phyloP scores from a whole-genome alignment of 2,113 vertebrate genomes.

The Sinocyclocheilus anophthalmus region DNA sequence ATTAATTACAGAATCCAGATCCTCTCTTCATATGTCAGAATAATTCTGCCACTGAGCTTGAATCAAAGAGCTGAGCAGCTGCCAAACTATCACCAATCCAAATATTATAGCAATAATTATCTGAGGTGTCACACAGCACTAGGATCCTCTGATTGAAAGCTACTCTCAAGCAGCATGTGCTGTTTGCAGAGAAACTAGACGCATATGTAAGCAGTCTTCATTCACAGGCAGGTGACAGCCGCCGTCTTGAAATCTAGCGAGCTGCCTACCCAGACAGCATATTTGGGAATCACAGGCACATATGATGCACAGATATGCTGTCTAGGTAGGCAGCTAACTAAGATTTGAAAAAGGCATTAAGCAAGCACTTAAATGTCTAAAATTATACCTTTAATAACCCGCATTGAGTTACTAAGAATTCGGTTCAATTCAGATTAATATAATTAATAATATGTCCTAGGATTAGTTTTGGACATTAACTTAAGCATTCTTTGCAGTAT shows the following conservation, averaged over 20 bases:
- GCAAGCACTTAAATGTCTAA: not conserved
- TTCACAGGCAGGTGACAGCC: conserved; percentile 12
- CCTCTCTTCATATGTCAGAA: not conserved
- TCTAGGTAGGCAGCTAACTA: not conserved
- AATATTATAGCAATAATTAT: not conserved
- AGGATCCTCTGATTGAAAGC: not conserved
- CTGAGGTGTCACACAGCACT: not conserved
- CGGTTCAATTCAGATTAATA: not conserved
- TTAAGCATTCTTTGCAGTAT: not conserved
- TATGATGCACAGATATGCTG: not conserved
- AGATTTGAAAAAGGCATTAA: not conserved
- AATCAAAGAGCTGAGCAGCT: not conserved
- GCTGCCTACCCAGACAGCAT: not conserved
- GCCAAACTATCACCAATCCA: not conserved
- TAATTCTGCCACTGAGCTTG: not conserved
- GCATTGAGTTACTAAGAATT: not conserved
- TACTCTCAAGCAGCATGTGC: conserved; percentile 23
- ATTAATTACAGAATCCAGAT: not conserved
- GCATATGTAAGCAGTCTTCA: conserved; percentile 14
- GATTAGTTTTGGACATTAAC: not conserved
- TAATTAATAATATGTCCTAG: not conserved
- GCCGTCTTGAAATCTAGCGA: not conserved
- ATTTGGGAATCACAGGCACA: not conserved
- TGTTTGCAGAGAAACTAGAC: not conserved
- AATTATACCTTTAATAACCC: not conserved